Evolutionary conservation across 2,797 vertebrate species (phyloP), one percentile per base, ranked within the genome.

Genomic region (Siniperca scherzeri): DNA sequence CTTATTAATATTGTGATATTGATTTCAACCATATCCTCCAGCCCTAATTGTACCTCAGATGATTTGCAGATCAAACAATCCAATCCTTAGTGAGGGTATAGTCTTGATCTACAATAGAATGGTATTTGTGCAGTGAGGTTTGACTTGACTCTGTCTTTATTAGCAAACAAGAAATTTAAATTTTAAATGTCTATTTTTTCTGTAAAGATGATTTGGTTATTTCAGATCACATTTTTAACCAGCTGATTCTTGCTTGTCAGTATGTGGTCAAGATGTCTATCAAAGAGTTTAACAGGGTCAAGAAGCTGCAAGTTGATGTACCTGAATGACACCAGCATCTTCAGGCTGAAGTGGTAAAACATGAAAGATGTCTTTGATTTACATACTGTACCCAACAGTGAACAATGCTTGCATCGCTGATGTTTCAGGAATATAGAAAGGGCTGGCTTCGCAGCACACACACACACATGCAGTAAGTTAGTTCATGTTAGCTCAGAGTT

Each of bases 261-360:
- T 19, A 4, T 72, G 52, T n/a, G n/a, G n/a, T 48, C 3, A 9
- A 52, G 57, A 36, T 46, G 27, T 53, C 42, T 21, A 1, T 2
- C 3, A 1, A 36, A 33, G 50, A 30, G 61, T 57, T 25, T 11
- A 25, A 14, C 25, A 10, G 56, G 71, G 66, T 70, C 40, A 52
- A 38, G 10, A 16, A 33, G 70, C 38, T 17, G 69, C 12, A 38
- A 48, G 57, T 74, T 0, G 12, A 17, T 11, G 48, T 3, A 19
- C 7, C 52, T 22, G 19, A 62, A 10, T 36, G 25, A 25, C 66
- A 9, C 55, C 74, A 25, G 70, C 81, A n/a, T 60, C 52, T 50
- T 60, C 60, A 64, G 22, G 25, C 46, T 69, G 13, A 30, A 67
- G 64, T 50, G 61, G 69, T 40, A 57, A 25, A 36, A 9, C 21